phyloP scores from a whole-genome alignment of 2,113 vertebrate genomes.

The Pteronura brasiliensis region DNA sequence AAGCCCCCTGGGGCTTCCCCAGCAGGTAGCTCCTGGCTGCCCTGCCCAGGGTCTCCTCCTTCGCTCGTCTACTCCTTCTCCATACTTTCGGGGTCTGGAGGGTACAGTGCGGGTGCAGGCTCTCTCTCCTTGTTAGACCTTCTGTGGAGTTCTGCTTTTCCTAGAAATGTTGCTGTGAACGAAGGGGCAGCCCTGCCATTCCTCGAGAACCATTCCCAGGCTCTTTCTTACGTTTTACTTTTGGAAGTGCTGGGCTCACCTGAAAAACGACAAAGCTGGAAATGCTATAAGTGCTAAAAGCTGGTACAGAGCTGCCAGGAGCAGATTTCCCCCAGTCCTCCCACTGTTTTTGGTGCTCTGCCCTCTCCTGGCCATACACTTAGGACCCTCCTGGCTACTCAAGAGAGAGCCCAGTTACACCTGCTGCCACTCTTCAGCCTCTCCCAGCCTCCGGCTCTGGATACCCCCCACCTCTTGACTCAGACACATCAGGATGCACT shows the following conservation, averaged over 20 bases:
- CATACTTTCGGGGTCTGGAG: neutral
- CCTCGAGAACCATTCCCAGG: neutral
- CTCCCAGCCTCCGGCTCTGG: neutral
- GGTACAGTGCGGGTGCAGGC: neutral
- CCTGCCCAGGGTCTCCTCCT: neutral
- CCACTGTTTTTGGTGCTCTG: neutral
- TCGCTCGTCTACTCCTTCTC: neutral
- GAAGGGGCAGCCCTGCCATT: neutral
- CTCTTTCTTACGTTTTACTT: neutral
- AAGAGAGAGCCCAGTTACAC: neutral
- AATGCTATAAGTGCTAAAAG: neutral
- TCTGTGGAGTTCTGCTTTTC: neutral
- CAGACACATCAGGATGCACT: neutral
- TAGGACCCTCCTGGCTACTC: too few species aligned
- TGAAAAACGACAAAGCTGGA: neutral
- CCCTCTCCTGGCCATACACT: neutral
- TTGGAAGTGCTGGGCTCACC: neutral
- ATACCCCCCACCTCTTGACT: neutral
- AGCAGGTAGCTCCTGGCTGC: neutral
- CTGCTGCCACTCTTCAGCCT: neutral
- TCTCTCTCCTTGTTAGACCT: neutral
- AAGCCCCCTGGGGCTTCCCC: neutral
- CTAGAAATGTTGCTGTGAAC: neutral
- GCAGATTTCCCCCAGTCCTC: fast-evolving
- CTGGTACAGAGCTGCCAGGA: neutral